phyloP scores from a whole-genome alignment of 1,140 invertebrate genomes.

The Hyphantria cunea region DNA sequence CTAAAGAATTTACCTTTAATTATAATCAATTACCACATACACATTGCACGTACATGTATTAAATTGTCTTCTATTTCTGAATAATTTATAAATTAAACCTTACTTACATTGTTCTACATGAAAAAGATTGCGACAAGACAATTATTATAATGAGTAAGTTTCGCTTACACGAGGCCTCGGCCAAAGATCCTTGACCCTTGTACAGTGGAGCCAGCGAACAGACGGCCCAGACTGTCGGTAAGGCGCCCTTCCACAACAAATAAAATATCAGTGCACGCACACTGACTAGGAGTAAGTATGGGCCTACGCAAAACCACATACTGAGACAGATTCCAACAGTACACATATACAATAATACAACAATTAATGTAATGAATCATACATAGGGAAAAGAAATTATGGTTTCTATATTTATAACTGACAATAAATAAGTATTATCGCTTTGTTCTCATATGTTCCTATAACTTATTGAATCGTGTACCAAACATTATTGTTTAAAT shows the following conservation, averaged over 20 bases:
- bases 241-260: slow-evolving; percentile 37
- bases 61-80: neutral
- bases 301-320: slow-evolving; percentile 13
- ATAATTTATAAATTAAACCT: slow-evolving; percentile 18
- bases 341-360: neutral
- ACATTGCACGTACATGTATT: too few species aligned
- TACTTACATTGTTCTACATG: slow-evolving; percentile 28
- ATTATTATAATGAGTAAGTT: slow-evolving; percentile 31
- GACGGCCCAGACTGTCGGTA: slow-evolving; percentile 37
- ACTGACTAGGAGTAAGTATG: slow-evolving; percentile 5
- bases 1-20: too few species aligned
- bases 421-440: too few species aligned
- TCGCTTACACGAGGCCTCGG: slow-evolving; percentile 38
- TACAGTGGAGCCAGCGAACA: slow-evolving; percentile 39
- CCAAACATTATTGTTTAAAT: too few species aligned
- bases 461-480: too few species aligned
- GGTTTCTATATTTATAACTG: too few species aligned
- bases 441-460: too few species aligned
- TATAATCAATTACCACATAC: too few species aligned
- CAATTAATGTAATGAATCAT: slow-evolving; percentile 14
- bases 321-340: slow-evolving; percentile 2
- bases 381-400: neutral
- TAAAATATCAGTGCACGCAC: slow-evolving; percentile 35
- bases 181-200: slow-evolving; percentile 54
- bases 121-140: slow-evolving; percentile 26